These are phyloP conservation scores for Ceratosolen fusciceps DNA, from an alignment of 1,140 invertebrate genomes.

Conservation along the genomic window DNA sequence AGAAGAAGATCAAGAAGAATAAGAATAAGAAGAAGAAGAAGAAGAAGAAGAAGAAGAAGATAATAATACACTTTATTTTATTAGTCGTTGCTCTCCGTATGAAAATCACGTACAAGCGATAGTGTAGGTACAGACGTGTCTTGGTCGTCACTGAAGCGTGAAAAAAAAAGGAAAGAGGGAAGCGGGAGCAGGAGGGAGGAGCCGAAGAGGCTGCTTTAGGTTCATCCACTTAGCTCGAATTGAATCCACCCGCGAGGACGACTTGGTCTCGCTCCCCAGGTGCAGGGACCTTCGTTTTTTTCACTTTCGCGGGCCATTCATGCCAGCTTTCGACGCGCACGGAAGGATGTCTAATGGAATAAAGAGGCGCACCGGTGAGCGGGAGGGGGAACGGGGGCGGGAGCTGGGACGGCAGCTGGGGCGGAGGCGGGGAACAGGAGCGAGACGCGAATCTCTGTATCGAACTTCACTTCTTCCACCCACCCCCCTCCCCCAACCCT, in stretches of 20 bases:
- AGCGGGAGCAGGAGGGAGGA: too few relatives aligned
- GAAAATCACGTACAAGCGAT: conserved; percentile 43
- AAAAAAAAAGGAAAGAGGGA: conserved; percentile 31
- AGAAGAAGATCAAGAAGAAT: too few relatives aligned
- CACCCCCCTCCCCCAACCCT: conserved; percentile 11
- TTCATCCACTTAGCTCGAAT: conserved; percentile 47
- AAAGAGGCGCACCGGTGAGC: background rate
- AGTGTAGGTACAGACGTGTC: conserved; percentile 3
- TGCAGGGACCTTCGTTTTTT: conserved; percentile 30
- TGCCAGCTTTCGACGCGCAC: conserved; percentile 50
- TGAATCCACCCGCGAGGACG: conserved; percentile 31
- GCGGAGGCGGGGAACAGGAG: too few relatives aligned
- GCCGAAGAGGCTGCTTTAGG: conserved; percentile 26
- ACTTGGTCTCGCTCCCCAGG: background rate
- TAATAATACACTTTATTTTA: background rate
- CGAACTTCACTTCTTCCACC: conserved; percentile 48
- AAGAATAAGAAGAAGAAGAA: too few relatives aligned
- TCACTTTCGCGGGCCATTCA: conserved; percentile 52
- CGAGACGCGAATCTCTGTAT: conserved; percentile 36
- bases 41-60: too few relatives aligned
- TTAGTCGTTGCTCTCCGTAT: conserved; percentile 20
- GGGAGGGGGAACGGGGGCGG: too few relatives aligned
- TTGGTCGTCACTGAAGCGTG: conserved; percentile 27
- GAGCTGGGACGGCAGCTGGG: too few relatives aligned
- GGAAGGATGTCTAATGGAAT: conserved; percentile 34